Percentiles rank a stretch among this genome's conserved stretches.
These are phyloP conservation scores for Elysia crispata DNA, from an alignment of 2,888 invertebrate species.

Conservation along the genomic window DNA sequence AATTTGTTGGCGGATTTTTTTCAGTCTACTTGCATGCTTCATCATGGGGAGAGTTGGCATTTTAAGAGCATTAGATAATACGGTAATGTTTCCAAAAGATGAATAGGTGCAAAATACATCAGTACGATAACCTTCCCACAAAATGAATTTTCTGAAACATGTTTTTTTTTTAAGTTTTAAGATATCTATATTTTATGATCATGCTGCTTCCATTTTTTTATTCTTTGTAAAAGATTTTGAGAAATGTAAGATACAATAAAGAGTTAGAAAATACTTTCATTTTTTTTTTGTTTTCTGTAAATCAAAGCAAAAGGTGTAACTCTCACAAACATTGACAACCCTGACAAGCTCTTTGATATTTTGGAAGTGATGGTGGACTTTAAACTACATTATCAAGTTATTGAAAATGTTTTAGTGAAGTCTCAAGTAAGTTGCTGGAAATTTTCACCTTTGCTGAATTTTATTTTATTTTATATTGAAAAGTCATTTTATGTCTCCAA, in stretches of 20 bases:
- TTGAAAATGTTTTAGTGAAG: constrained; percentile 18
- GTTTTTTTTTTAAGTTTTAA: too few species aligned
- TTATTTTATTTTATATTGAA: too few species aligned
- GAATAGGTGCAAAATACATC: too few species aligned
- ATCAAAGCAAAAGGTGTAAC: constrained; percentile 46
- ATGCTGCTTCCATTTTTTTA: neutral
- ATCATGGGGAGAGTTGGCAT: too few species aligned
- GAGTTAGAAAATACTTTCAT: neutral
- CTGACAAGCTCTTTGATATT: constrained; percentile 36
- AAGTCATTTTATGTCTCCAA: too few species aligned
- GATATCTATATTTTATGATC: neutral
- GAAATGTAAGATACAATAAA: neutral
- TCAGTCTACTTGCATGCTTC: too few species aligned
- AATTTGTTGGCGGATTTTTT: too few species aligned
- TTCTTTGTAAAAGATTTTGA: neutral
- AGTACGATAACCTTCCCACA: too few species aligned
- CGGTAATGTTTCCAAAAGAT: too few species aligned
- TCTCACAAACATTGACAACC: constrained; percentile 46
- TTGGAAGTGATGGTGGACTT: constrained; percentile 34
- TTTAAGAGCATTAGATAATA: too few species aligned
- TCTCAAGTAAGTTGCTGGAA: constrained; percentile 39
- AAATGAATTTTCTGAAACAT: too few species aligned
- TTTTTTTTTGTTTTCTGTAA: neutral
- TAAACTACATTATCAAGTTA: constrained; percentile 33
- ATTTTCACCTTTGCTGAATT: neutral